Conservation (phyloP, 1,140 invertebrate species). For the Holotrichia oblita region DNA sequence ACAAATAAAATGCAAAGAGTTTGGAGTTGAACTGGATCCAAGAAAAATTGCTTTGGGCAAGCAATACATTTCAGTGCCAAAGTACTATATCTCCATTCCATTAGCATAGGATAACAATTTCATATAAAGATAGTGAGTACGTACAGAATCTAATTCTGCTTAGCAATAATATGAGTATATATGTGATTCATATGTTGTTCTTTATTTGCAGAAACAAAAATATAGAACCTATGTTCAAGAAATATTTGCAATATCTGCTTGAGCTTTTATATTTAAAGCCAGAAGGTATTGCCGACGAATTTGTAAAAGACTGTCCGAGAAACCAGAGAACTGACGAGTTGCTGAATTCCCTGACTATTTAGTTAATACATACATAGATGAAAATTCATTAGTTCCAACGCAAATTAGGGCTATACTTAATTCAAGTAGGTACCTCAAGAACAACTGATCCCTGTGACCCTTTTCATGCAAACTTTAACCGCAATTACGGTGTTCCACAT, state of each 20-base stretch:
- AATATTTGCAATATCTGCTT: not conserved
- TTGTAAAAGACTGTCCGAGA: not conserved
- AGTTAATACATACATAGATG: not conserved
- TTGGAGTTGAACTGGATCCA: no score
- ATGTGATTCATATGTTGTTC: no score
- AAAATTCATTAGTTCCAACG: not conserved
- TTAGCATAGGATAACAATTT: no score
- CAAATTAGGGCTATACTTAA: not conserved
- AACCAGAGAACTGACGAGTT: constrained; percentile 44
- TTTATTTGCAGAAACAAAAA: no score
- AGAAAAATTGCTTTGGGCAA: no score
- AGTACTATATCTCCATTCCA: no score
- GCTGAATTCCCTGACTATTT: no score
- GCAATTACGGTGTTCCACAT: not conserved
- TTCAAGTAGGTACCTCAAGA: not conserved
- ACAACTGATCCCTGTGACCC: not conserved
- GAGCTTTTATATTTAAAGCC: constrained; percentile 10
- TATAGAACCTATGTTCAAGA: no score
- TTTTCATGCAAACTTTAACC: not conserved
- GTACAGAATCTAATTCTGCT: no score
- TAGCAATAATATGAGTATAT: not conserved
- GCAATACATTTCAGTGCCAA: no score
- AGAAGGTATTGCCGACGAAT: constrained; percentile 44
- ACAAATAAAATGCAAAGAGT: no score
- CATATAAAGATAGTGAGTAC: no score